Evolutionary conservation across 2,888 invertebrate genomes (phyloP), one percentile per base, ranked within the genome.

Genomic region (Drosophila macrospina): DNA sequence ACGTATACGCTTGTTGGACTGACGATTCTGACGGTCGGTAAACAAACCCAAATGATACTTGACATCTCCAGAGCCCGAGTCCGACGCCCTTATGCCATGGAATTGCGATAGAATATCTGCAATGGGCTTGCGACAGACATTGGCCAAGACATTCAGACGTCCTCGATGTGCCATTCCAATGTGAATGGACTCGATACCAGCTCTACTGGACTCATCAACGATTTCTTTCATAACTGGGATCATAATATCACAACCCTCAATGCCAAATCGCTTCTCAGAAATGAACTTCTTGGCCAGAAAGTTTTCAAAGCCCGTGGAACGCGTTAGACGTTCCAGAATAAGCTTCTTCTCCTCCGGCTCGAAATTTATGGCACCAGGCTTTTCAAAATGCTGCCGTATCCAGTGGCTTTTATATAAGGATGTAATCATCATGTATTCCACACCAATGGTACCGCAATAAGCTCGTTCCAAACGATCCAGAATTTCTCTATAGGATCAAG

Each of bases 371-470:
- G 94, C 93, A 20, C 95, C 96, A 2, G 99, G 99, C 0, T 96
- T 96, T 92, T 99, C 99, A 93, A 99, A 96, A 65, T 97, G 95
- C 91, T 98, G 95, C 69, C 99, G 94, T 89, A 99, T 98, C 99
- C 99, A 99, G 92, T 98, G 98, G 91, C 98, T 98, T 92, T 99
- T 98, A 86, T 98, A 98, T 92, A 98, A 93, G 39, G 98, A 98
- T 92, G 99, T 99, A 91, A 99, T 98, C 93, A 98, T 99, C 99
- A 99, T 99, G 91, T 98, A 99, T 92, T 99, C 99, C 4, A 98
- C 96, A 26, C 99, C 99, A 88, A 99, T 99, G 92, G 97, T 97
- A 78, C 97, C 95, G 91, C 99, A 99, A 92, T 99, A 99, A 0
- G 97, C 96, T 71, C 96, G 93, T 93, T 99, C 98, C 47, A 99